phyloP scores from a whole-genome alignment of 2,113 vertebrate species.

The Leiothrix lutea region DNA sequence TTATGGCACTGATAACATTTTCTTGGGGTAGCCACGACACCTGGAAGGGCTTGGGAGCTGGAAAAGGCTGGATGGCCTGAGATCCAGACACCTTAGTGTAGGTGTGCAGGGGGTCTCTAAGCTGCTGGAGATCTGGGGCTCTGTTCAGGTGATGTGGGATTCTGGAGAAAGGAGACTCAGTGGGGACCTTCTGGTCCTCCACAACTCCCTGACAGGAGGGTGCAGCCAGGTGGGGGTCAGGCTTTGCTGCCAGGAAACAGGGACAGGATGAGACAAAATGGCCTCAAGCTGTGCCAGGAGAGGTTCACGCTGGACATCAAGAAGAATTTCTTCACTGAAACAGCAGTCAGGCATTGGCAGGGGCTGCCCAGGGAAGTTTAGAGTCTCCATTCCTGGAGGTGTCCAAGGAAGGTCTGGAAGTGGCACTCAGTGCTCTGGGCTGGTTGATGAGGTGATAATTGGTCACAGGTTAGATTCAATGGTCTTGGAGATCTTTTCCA shows the following conservation, averaged over 20 bases:
- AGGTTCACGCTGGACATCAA: not conserved
- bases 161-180: not conserved
- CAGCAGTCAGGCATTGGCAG: not conserved
- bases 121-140: not conserved
- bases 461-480: rapidly evolving
- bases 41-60: not conserved
- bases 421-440: not conserved
- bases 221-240: too few relatives aligned
- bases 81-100: not conserved
- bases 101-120: not conserved
- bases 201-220: not conserved
- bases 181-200: not conserved
- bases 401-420: rapidly evolving
- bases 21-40: not conserved
- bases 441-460: rapidly evolving
- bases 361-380: not conserved
- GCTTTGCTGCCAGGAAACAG: not conserved
- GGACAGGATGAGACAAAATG: not conserved
- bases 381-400: not conserved
- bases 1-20: not conserved
- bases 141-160: not conserved
- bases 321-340: not conserved
- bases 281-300: not conserved
- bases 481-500: not conserved
- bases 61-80: not conserved